Evolutionary conservation across 2,113 vertebrate species (phyloP), one percentile per base, ranked within the genome.

Genomic region (Mungos mungo): DNA sequence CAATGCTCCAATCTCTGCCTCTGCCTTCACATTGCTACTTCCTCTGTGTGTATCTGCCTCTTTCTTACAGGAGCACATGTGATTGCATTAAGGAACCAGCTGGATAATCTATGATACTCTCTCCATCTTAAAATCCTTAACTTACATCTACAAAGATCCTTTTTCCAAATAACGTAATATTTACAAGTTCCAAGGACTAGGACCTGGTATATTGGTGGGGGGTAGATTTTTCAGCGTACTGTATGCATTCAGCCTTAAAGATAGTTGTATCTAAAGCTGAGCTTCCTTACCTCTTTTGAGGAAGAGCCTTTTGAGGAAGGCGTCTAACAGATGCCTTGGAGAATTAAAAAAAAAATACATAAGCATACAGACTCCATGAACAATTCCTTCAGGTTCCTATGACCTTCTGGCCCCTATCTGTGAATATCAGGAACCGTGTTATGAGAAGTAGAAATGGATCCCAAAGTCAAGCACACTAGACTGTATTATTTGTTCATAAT

Each of bases 151-250:
- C 41, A 83, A 92, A 81, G 23, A 41, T 21, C 4, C 47, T 68
- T 52, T 89, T 95, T 74, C 31, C 71, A 88, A 87, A 91, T 91
- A 71, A 88, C n/a, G 10, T 72, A 90, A 41, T 29, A 80, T 54
- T 47, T 69, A 72, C 3, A 95, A 27, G 13, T 57, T 82, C 31
- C 18, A 88, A 68, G 29, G 45, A 68, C 66, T 81, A 47, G 5
- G 18, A 54, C 4, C 16, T 69, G 14, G 41, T 86, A 60, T 85
- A 41, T 95, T 88, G 57, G 8, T 27, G 29, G 19, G 29, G 15
- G 18, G 38, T 90, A 8, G 19, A 92, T 69, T 97, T 94, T 72
- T 69, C 76, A 83, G 27, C 50, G 13, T 90, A 72, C 38, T 7
- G 54, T 1, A 97, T 12, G n/a, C 8, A 57, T 81, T 92, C 23